A percentile compares a stretch with the other conserved stretches of the same genome.
Conservation (phyloP, 2,888 invertebrate genomes). For the Nipponacmea schrenckii region DNA sequence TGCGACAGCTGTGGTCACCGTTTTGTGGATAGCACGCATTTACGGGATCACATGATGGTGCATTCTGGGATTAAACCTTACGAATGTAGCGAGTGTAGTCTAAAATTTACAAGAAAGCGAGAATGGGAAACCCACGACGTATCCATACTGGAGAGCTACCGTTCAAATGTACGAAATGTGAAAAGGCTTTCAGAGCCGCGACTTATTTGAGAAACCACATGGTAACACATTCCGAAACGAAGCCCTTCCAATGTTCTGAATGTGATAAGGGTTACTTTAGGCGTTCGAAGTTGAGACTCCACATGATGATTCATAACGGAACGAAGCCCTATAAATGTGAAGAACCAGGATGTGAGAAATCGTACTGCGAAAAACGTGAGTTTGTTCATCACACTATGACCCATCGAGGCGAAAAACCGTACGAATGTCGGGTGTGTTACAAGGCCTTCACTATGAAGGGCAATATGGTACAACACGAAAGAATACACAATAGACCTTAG, state of each 20-base stretch:
- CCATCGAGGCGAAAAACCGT: constrained; percentile 24
- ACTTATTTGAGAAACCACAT: not conserved
- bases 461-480: constrained; percentile 6
- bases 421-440: constrained; percentile 17
- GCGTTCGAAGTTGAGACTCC: constrained; percentile 21
- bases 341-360: constrained; percentile 17
- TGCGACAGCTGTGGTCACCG: not conserved
- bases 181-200: not conserved
- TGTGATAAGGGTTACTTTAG: constrained; percentile 24
- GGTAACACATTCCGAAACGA: constrained; percentile 1
- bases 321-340: constrained; percentile 25
- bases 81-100: not conserved
- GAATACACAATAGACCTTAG: not conserved
- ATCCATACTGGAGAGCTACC: not conserved
- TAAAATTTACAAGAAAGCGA: not conserved
- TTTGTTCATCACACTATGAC: constrained; percentile 21
- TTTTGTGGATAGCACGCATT: not conserved
- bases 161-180: not conserved
- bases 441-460: constrained; percentile 10
- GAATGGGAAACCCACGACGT: not conserved
- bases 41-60: not conserved
- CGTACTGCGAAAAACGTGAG: constrained; percentile 23
- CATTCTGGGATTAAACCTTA: not conserved
- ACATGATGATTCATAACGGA: constrained; percentile 23
- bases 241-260: constrained; percentile 22